Evolutionary conservation across 1,140 invertebrate species (phyloP).

Genomic region (Melipona quadrifasciata): DNA sequence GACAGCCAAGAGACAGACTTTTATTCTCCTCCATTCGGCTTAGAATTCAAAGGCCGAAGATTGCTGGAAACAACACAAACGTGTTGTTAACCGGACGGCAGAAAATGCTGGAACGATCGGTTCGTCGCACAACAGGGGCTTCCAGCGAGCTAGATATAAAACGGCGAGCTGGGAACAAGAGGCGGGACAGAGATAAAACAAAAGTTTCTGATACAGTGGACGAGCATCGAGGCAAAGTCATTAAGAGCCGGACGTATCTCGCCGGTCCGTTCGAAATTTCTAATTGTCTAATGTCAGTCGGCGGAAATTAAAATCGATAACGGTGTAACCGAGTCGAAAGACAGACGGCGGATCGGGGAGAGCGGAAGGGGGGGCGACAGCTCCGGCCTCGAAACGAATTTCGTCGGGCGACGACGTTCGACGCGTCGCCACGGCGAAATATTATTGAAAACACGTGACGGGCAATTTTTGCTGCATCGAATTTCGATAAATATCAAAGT

Average conservation of each 20-base stretch:
- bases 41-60: background rate
- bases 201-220: background rate
- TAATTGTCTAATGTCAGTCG: conserved; percentile 4
- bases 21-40: no score
- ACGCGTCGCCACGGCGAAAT: background rate
- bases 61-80: background rate
- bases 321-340: background rate
- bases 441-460: conserved; percentile 16
- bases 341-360: background rate
- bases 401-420: background rate
- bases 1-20: no score
- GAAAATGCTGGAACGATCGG: background rate
- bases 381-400: background rate
- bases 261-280: background rate
- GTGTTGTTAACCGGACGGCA: background rate
- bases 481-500: conserved; percentile 17
- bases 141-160: background rate
- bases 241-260: conserved; percentile 9
- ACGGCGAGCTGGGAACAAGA: background rate
- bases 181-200: background rate
- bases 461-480: conserved; percentile 18
- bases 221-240: background rate
- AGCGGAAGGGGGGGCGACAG: no score
- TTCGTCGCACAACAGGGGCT: background rate
- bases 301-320: conserved; percentile 28